Conservation (phyloP, 2,888 invertebrate genomes). For the Tiphia femorata region DNA sequence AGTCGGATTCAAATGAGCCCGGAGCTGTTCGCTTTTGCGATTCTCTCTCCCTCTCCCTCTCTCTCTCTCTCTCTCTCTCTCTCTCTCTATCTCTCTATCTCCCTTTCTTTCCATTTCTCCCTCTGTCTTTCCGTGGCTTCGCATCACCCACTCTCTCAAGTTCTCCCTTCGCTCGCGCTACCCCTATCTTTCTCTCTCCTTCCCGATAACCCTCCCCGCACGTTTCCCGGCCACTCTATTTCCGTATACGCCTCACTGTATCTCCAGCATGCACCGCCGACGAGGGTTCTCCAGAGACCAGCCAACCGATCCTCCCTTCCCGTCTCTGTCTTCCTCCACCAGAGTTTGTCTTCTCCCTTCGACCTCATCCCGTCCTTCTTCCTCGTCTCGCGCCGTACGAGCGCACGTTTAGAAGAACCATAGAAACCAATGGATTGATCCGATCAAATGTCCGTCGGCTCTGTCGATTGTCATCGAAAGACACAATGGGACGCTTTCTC, state of each 20-base stretch:
- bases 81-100: too few species aligned
- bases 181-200: too few species aligned
- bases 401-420: conserved; percentile 54
- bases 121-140: neutral
- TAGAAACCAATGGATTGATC: conserved; percentile 61
- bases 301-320: conserved; percentile 26
- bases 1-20: conserved; percentile 61
- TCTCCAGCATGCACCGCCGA: conserved; percentile 9
- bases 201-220: too few species aligned
- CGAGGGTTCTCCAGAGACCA: conserved; percentile 50
- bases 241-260: neutral
- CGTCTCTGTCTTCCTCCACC: conserved; percentile 2
- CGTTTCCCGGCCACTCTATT: too few species aligned
- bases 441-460: conserved; percentile 59
- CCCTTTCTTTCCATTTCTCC: too few species aligned
- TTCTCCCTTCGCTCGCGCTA: too few species aligned
- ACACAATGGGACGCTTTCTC: conserved; percentile 55
- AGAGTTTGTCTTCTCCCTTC: conserved; percentile 28
- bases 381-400: conserved; percentile 6
- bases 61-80: conserved; percentile 8
- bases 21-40: conserved; percentile 45
- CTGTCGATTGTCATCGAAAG: conserved; percentile 62
- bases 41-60: conserved; percentile 10
- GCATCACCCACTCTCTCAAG: neutral
- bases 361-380: conserved; percentile 16